phyloP scores from a whole-genome alignment of 1,140 invertebrate genomes.

The Aphis gossypii region DNA sequence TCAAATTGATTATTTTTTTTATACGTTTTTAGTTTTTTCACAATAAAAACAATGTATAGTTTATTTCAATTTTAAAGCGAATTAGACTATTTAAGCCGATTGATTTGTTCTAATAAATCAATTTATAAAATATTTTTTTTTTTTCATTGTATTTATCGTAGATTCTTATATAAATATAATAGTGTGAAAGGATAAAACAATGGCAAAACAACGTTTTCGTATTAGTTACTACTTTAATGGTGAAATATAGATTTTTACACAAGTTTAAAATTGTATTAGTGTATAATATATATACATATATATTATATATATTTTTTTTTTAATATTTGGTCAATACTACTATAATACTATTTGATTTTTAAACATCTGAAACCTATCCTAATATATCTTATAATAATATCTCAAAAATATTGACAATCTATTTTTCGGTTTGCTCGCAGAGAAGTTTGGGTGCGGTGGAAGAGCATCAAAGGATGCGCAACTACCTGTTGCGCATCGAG shows the following conservation, averaged over 20 bases:
- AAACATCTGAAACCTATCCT: neutral
- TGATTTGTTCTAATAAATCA: neutral
- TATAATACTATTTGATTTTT: neutral
- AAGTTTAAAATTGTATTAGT: neutral
- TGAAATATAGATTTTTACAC: neutral
- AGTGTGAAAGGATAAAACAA: neutral
- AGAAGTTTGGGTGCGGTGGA: constrained; percentile 67
- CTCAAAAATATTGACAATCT: neutral
- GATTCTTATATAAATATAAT: neutral
- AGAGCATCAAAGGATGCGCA: constrained; percentile 78
- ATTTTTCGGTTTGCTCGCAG: constrained; percentile 3
- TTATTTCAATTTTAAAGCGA: neutral
- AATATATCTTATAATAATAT: neutral
- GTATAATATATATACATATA: no score
- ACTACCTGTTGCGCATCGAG: constrained; percentile 79
- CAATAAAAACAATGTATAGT: neutral
- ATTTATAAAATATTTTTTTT: neutral
- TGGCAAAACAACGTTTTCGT: neutral
- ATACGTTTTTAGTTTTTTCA: neutral
- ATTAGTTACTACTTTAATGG: neutral
- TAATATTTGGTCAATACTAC: neutral
- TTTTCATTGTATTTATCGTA: neutral
- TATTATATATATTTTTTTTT: no score
- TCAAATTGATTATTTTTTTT: neutral
- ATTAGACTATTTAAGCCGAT: neutral